A percentile compares a stretch with the other conserved stretches of the same genome.
Evolutionary conservation across 2,113 vertebrate species (phyloP).

Genomic region (Saguinus midas): DNA sequence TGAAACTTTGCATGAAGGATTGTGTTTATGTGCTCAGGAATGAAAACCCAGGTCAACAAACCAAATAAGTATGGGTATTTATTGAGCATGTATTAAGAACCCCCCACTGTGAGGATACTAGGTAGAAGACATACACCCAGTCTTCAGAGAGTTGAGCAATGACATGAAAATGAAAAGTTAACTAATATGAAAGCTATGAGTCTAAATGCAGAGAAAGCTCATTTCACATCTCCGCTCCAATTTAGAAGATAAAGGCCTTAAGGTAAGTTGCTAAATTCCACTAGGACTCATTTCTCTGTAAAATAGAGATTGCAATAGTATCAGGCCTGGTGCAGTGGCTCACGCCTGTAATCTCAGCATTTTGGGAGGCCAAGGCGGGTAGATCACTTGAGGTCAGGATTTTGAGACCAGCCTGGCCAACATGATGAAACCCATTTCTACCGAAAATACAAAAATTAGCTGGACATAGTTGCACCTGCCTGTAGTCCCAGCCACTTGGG

Average conservation of each 20-base stretch:
- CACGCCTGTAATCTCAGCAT: no score
- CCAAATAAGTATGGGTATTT: background rate
- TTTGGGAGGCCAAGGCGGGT: no score
- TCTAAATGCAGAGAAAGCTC: background rate
- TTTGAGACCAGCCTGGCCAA: no score
- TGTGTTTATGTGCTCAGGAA: background rate
- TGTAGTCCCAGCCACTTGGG: no score
- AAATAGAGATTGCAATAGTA: background rate
- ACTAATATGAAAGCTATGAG: background rate
- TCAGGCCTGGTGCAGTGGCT: no score
- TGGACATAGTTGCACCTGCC: no score
- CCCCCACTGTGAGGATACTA: background rate
- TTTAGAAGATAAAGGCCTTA: background rate
- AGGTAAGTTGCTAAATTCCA: background rate
- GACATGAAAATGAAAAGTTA: background rate
- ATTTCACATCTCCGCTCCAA: background rate
- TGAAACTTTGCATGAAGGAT: background rate
- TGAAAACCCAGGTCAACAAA: background rate
- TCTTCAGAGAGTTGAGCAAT: background rate
- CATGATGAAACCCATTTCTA: no score
- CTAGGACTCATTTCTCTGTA: background rate
- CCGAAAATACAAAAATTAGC: no score
- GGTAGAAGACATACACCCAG: background rate
- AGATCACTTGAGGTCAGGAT: no score
- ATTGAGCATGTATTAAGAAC: background rate